A percentile compares a stretch with the other conserved stretches of the same genome.
Evolutionary conservation across 2,797 vertebrate genomes (phyloP).

Genomic region (Orientallactaga sibirica): DNA sequence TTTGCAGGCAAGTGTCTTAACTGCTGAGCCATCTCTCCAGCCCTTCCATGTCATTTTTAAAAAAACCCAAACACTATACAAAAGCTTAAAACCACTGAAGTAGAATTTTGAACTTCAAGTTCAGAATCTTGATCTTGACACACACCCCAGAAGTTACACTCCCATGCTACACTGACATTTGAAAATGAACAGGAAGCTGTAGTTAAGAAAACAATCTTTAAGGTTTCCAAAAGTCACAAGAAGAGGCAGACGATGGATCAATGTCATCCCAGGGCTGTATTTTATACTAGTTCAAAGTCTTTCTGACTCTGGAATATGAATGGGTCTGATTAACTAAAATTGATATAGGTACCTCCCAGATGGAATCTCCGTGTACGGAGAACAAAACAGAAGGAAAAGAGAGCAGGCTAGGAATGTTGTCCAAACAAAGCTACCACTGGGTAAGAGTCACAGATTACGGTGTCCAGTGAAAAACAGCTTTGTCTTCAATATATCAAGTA

Average conservation of each 20-base stretch:
- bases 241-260: neutral
- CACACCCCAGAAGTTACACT: neutral
- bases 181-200: neutral
- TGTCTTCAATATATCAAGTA: neutral
- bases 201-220: neutral
- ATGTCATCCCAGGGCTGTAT: slow-evolving; percentile 6
- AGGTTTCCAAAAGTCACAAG: neutral
- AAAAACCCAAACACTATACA: neutral
- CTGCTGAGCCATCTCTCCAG: too few relatives aligned
- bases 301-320: neutral
- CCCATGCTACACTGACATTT: neutral
- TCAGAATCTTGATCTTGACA: slow-evolving; percentile 17
- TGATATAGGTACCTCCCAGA: neutral
- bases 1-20: too few relatives aligned
- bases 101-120: slow-evolving; percentile 47
- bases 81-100: neutral
- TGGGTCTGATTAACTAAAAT: neutral
- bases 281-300: neutral
- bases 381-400: neutral
- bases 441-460: neutral
- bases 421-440: neutral
- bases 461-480: neutral
- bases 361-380: neutral
- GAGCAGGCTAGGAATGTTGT: neutral
- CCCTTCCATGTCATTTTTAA: too few relatives aligned